Conservation (phyloP, 2,113 vertebrate species). For the Thinocorus orbignyianus region DNA sequence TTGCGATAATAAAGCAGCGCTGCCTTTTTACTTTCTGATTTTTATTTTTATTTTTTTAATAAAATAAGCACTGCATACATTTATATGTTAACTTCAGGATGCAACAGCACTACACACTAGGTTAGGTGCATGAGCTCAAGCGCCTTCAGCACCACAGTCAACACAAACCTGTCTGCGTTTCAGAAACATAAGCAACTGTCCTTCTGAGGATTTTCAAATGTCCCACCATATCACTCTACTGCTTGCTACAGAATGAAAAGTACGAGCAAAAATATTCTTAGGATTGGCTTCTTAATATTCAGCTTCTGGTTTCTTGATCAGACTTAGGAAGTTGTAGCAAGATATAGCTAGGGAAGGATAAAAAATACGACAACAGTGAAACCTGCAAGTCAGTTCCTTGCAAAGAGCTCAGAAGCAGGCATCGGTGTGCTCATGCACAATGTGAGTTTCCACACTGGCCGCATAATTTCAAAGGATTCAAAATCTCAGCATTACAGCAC, state of each 20-base stretch:
- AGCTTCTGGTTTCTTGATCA: neutral
- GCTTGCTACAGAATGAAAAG: neutral
- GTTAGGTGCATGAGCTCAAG: neutral
- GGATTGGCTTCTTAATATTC: neutral
- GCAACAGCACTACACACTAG: neutral
- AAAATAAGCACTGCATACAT: neutral
- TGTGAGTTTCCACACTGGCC: neutral
- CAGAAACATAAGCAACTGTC: neutral
- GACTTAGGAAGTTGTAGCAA: neutral
- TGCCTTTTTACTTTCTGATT: neutral
- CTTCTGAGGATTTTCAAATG: neutral
- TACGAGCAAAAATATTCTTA: neutral
- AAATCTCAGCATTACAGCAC: neutral
- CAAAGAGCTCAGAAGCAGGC: neutral
- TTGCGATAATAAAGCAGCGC: neutral
- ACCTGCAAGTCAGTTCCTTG: neutral
- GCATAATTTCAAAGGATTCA: neutral
- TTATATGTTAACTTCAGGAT: neutral
- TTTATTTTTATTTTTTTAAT: neutral
- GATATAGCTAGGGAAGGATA: neutral
- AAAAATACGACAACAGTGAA: neutral
- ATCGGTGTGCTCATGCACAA: accelerated
- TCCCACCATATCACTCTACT: neutral
- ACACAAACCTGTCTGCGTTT: neutral
- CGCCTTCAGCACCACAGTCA: neutral